Evolutionary conservation across 2,888 invertebrate species (phyloP), one percentile per base, ranked within the genome.

Genomic region (Rhogogaster chlorosoma): DNA sequence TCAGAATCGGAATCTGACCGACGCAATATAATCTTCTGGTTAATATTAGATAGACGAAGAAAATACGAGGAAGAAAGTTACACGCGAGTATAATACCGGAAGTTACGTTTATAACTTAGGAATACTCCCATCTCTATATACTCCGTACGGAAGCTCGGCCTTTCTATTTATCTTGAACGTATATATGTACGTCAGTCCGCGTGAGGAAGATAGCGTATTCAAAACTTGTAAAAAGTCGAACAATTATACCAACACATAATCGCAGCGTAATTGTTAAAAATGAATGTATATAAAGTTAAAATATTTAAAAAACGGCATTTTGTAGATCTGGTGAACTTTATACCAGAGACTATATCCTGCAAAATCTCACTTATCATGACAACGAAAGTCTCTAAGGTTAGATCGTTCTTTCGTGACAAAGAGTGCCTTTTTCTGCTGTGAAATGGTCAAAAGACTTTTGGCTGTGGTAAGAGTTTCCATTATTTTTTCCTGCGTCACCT

Each of bases 61-160:
- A 73, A 73, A 73, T 38, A 42, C 22, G 71, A 73, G 71, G 42
- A 73, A 73, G 71, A 73, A 73, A 73, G 71, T 73, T 73, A 73
- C 71, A 26, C 10, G 71, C 71, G 22, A 73, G 71, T 73, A 73
- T 73, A 38, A 73, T 73, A 73, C 71, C 71, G 71, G 71, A 73
- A 73, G 42, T 73, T 73, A 73, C 71, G 71, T 73, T 38, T 73
- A 73, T 73, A 26, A 73, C 38, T 73, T 42, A 73, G 22, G 38
- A 73, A 42, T 73, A 73, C 71, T 42, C 71, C 42, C 42, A 42
- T 73, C 3, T 71, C 71, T 71, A 38, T 71, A 38, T 38, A 22
- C 71, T 42, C 12, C 42, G 71, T 29, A 73, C 42, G 71, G 71
- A 73, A 73, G 71, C 5, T 42, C 12, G 42, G 71, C 42, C 71